Conservation (phyloP, 2,888 invertebrate genomes). For the Tuta absoluta region DNA sequence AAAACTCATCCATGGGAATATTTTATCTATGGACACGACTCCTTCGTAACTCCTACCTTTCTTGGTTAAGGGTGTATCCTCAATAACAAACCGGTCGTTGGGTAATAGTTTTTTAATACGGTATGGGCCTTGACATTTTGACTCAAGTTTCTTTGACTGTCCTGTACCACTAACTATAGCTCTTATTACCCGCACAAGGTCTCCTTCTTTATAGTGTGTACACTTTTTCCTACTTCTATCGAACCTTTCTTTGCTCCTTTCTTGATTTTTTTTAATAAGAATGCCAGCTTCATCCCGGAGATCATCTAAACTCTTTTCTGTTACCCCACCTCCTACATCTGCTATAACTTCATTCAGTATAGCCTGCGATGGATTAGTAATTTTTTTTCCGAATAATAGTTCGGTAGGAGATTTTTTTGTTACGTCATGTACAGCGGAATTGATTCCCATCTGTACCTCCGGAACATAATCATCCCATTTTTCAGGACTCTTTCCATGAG, state of each 20-base stretch:
- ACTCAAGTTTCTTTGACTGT: constrained; percentile 3
- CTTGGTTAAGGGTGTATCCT: too few relatives aligned
- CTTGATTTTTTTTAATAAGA: too few relatives aligned
- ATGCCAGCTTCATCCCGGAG: too few relatives aligned
- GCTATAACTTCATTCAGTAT: not conserved
- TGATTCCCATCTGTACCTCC: too few relatives aligned
- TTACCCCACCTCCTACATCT: not conserved
- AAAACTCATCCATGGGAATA: constrained; percentile 14
- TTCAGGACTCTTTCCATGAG: too few relatives aligned
- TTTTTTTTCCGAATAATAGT: too few relatives aligned
- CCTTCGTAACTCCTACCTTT: constrained; percentile 10
- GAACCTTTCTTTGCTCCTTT: too few relatives aligned
- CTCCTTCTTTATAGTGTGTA: too few relatives aligned
- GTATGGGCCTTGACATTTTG: constrained; percentile 3
- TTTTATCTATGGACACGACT: not conserved
- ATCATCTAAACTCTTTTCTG: not conserved
- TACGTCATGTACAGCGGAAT: too few relatives aligned
- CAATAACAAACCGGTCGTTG: constrained; percentile 7
- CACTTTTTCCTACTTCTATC: too few relatives aligned
- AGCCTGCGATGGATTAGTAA: not conserved
- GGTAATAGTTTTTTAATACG: not conserved
- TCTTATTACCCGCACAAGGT: not conserved
- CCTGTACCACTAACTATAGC: not conserved
- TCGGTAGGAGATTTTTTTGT: too few relatives aligned
- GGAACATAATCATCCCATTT: too few relatives aligned